Base-by-base conservation (phyloP, 92 coral and sea anemone species). In the Zoanthus sansibaricus region DNA sequence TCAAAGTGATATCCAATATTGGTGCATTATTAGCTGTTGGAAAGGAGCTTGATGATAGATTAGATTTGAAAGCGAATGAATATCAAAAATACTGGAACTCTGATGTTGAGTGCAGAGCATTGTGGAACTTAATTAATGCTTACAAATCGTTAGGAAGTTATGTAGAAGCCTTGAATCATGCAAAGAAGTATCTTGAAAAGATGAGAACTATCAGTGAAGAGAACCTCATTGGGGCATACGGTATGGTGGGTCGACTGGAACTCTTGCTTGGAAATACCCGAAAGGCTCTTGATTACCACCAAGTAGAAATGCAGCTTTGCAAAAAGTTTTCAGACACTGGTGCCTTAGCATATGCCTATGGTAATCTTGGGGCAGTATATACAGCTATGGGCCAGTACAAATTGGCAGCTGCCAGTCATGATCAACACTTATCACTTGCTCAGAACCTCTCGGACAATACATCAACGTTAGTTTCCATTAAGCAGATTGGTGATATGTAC, bases 1-100 rank as follows among this genome's bases (percentile, higher is more conserved):
- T 88, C 42, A 89, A 95, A 73, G 96, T 94, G 6, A 88, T 95
- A 46, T 95, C 98, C 30, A 87, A 87, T 86, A 95, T 91, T 89
- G 98, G 90, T 16, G 91, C 92, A 62, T 88, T 95, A 10, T 68
- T 95, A 14, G 96, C 94, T 9, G 91, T 95, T 59, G 98, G 98
- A 75, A 89, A 92, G 62, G 98, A 95, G 82, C 87, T 95, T 11
- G 69, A 21, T 33, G 88, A 90, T 79, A 73, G 11, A 5, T 78
- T 67, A 12, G 54, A 73, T 10, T 58, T 31, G 18, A 83, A 83
- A 18, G 37, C 48, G 47, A 54, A 51, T 45, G 82, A 72, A 21
- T 69, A 76, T 46, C 73, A 88, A 15, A 79, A 49, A 12, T 91
- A 70, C 82, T 95, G 98, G 98, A 91, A 89, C 91, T 82, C 71